Evolutionary conservation across 2,888 invertebrate genomes (phyloP).

Genomic region (Ectemnius continuus): DNA sequence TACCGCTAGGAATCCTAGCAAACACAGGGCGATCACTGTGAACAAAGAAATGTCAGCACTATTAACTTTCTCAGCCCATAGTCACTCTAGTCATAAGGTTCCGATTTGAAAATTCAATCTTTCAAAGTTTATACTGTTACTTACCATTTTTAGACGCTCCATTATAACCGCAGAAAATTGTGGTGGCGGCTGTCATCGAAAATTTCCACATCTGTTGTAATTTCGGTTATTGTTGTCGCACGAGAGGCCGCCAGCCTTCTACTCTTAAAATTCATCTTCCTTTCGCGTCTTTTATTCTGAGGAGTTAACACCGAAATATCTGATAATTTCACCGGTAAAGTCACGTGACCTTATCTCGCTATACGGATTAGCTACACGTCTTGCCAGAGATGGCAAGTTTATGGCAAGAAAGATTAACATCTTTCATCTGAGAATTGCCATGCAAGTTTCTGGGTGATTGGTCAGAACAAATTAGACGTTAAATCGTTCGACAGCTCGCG

Average conservation of each 20-base stretch:
- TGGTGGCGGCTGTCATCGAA: background rate
- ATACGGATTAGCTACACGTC: background rate
- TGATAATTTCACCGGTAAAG: slow-evolving; percentile 41
- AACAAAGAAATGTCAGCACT: background rate
- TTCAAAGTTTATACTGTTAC: no score
- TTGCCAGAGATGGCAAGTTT: slow-evolving; percentile 1
- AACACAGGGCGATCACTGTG: background rate
- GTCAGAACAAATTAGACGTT: no score
- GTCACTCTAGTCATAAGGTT: no score
- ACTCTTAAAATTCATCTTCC: background rate
- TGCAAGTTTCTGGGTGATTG: no score
- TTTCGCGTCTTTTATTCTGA: slow-evolving; percentile 17
- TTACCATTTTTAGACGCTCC: no score
- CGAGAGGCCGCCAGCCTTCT: background rate
- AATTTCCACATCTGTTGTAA: background rate
- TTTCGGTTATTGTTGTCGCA: background rate
- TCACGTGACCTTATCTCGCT: slow-evolving; percentile 43
- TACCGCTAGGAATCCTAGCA: background rate
- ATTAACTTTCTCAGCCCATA: no score
- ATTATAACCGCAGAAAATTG: background rate
- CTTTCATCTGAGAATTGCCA: background rate
- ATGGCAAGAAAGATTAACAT: slow-evolving; percentile 30
- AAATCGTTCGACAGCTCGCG: no score
- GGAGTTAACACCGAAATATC: slow-evolving; percentile 15
- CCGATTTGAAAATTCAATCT: no score